Conservation (phyloP, 2,888 invertebrate genomes). For the Morpho deidamia region DNA sequence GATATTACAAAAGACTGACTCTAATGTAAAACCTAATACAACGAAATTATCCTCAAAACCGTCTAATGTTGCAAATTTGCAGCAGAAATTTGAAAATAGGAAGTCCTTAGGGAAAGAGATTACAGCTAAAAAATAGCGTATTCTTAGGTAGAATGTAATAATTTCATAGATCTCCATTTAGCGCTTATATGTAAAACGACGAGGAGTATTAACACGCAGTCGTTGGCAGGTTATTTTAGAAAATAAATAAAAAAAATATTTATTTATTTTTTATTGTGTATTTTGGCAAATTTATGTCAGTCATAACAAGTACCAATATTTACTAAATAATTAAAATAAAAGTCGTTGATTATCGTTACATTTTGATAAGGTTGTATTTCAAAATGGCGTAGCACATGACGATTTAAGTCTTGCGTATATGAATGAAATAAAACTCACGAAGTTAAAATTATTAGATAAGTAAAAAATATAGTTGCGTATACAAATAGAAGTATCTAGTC, state of each 20-base stretch:
- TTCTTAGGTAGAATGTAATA: not conserved
- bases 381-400: not conserved
- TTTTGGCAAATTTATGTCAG: no score
- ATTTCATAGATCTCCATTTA: conserved; percentile 6
- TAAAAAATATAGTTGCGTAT: conserved; percentile 8
- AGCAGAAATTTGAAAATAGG: conserved; percentile 86
- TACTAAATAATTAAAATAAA: no score
- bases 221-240: not conserved
- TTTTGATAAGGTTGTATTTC: no score
- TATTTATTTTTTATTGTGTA: no score
- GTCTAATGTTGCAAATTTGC: conserved; percentile 86
- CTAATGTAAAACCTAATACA: conserved; percentile 53
- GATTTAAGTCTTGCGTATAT: not conserved
- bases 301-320: no score
- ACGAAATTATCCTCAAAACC: conserved; percentile 75
- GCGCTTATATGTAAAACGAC: conserved; percentile 1
- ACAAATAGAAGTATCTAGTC: conserved; percentile 16
- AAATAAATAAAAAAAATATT: not conserved
- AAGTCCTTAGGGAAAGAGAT: conserved; percentile 68
- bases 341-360: no score
- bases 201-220: not conserved
- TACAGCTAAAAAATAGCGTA: conserved; percentile 16
- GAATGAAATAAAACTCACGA: no score
- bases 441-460: no score
- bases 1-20: conserved; percentile 49